Evolutionary conservation across 2,888 invertebrate genomes (phyloP), one percentile per base, ranked within the genome.

Genomic region (Antheraea assamensis): DNA sequence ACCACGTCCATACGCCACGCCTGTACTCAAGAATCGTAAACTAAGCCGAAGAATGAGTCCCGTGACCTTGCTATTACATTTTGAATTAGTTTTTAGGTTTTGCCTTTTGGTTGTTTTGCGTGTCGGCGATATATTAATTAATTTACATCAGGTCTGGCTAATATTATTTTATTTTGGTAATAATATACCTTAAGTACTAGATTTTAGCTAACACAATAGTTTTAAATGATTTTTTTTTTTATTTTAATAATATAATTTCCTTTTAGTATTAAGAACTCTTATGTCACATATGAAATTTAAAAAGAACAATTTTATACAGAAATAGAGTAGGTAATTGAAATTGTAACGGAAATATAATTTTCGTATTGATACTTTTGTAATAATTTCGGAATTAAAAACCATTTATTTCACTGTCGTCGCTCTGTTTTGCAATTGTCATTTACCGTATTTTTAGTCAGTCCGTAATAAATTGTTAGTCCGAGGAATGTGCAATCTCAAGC

Each of bases 1-100:
- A 87, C 85, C 83, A 81, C 83, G 83, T 83, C 76, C 77, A 79
- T 79, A 80, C 77, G 80, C n/a, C 79, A 78, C 80, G 82, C 82
- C 80, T 81, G 79, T 73, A 73, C 78, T 82, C 82, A 82, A 82
- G 80, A 80, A 74, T 82, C 85, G 81, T 87, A 86, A 87, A 86
- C 77, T 82, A 79, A 82, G 81, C 79, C 78, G 83, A 84, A 83
- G 61, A 17, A 64, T 64, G 84, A 75, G 81, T 78, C 77, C 72
- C 71, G 74, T 74, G 86, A 86, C 89, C 88, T 88, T 88, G 87
- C 66, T 68, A 58, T 70, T 70, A 73, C 30, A 70, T 71, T 70
- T 70, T 61, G 35, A 42, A 70, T 52, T 30, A n/a, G 42, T 52
- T 66, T 66, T 30, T 47, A 55, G 52, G 15, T 24, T 35, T 19